Conservation (phyloP, 1,140 invertebrate species). For the Lepidurus couesii region DNA sequence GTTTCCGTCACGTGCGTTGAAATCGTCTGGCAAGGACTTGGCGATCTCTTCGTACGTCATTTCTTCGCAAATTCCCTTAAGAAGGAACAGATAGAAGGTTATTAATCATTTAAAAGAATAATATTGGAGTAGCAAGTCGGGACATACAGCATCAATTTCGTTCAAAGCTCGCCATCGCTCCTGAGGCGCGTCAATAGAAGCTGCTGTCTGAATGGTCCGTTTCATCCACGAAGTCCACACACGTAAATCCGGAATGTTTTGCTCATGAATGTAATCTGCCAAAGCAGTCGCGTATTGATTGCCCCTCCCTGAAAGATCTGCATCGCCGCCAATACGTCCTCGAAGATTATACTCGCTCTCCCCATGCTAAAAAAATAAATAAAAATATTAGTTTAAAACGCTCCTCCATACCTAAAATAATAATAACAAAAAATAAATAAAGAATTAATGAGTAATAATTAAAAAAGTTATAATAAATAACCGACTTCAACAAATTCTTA, state of each 20-base stretch:
- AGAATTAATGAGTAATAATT: neutral
- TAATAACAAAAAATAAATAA: neutral
- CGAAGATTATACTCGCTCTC: slow-evolving; percentile 92
- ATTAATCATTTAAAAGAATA: slow-evolving; percentile 18
- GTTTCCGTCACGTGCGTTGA: slow-evolving; percentile 88
- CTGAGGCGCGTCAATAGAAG: slow-evolving; percentile 83
- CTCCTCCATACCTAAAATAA: neutral
- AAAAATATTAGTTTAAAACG: neutral
- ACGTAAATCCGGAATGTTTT: slow-evolving; percentile 80
- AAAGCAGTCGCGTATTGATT: slow-evolving; percentile 74
- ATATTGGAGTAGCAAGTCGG: neutral
- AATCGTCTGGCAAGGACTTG: slow-evolving; percentile 89
- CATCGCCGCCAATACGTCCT: slow-evolving; percentile 93
- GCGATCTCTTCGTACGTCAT: slow-evolving; percentile 99
- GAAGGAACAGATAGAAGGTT: slow-evolving; percentile 31
- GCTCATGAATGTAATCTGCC: slow-evolving; percentile 75
- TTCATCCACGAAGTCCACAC: slow-evolving; percentile 98
- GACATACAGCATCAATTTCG: slow-evolving; percentile 92
- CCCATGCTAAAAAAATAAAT: slow-evolving; percentile 66
- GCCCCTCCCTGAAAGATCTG: slow-evolving; percentile 74
- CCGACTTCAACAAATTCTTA: too few species aligned
- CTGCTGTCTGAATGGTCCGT: slow-evolving; percentile 91
- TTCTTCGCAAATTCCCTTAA: slow-evolving; percentile 95
- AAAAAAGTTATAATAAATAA: too few species aligned
- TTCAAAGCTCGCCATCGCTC: slow-evolving; percentile 97